Evolutionary conservation across 2,888 invertebrate species (phyloP), one percentile per base, ranked within the genome.

Genomic region (Drosophila meridionalis): DNA sequence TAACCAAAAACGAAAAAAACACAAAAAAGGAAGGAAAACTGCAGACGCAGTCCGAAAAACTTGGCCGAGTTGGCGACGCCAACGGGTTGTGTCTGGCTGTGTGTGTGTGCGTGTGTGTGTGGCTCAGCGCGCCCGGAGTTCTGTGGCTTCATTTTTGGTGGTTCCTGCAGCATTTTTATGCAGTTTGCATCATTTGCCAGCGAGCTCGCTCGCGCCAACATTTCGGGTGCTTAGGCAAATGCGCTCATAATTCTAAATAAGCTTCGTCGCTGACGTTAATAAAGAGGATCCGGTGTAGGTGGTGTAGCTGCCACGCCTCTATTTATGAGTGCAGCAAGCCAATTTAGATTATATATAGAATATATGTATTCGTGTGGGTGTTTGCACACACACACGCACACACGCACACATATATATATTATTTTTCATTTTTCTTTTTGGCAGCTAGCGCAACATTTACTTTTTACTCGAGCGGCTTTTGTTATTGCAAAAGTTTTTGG

Each of bases 201-300:
- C 64, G 14, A 38, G 55, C 38, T 36, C 38, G 34, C 71, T 63
- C 64, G 66, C 66, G 71, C 66, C 50, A 55, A 61, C 73, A 78
- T 62, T 73, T 73, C 40, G 66, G 69, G 53, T 77, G 75, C 74
- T 83, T 78, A 75, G 69, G 69, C 75, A 73, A 82, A 80, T 71
- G 69, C 58, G 66, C 69, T 78, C 86, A 87, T 87, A 86, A 82
- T 78, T 84, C 84, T 84, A 84, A 88, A 87, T 87, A 87, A 89
- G 87, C 87, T 65, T 62, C 69, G 50, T 26, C 55, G 61, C 67
- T 58, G 75, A 75, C 75, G 59, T 71, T 75, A 78, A 78, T 74
- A 74, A 74, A 78, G 58, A 69, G 60, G 52, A 12, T 48, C 20
- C n/a, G 43, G 45, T 32, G 53, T 65, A 55, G 62, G 56, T 59